Evolutionary conservation across 2,113 vertebrate species (phyloP).

Genomic region (Mohoua ochrocephala): DNA sequence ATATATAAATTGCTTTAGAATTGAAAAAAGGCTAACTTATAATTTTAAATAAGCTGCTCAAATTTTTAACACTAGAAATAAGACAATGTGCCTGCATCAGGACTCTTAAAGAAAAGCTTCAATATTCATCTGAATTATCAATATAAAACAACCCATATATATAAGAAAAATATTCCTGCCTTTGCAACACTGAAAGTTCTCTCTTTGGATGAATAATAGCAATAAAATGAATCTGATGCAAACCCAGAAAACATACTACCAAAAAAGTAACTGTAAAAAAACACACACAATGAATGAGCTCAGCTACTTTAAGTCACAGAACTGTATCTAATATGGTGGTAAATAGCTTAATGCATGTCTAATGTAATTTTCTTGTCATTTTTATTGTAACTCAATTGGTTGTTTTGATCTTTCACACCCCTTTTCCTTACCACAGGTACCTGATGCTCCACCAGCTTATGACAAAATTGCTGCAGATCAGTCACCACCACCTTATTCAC

Average conservation of each 20-base stretch:
- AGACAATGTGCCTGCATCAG: not conserved
- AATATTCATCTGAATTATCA: not conserved
- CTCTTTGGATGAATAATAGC: not conserved
- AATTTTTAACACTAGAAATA: not conserved
- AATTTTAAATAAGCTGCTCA: not conserved
- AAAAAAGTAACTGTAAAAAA: not conserved
- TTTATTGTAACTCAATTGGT: not conserved
- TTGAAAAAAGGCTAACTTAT: not conserved
- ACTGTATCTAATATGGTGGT: not conserved
- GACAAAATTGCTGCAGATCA: slow-evolving; percentile 81
- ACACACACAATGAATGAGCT: not conserved
- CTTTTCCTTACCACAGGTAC: slow-evolving; percentile 72
- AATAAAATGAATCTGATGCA: not conserved
- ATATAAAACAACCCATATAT: not conserved
- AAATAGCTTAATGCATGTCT: not conserved
- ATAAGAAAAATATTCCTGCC: not conserved
- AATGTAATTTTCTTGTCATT: not conserved
- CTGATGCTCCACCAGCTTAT: slow-evolving; percentile 90
- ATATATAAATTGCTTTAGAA: not conserved
- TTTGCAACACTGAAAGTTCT: not conserved
- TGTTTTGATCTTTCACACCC: not conserved
- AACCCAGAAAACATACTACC: not conserved
- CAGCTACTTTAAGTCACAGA: not conserved
- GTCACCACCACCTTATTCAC: slow-evolving; percentile 86
- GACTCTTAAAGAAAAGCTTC: not conserved